These are phyloP conservation scores for Petrophora chlorosata DNA, from an alignment of 2,888 invertebrate species.

Conservation along the genomic window DNA sequence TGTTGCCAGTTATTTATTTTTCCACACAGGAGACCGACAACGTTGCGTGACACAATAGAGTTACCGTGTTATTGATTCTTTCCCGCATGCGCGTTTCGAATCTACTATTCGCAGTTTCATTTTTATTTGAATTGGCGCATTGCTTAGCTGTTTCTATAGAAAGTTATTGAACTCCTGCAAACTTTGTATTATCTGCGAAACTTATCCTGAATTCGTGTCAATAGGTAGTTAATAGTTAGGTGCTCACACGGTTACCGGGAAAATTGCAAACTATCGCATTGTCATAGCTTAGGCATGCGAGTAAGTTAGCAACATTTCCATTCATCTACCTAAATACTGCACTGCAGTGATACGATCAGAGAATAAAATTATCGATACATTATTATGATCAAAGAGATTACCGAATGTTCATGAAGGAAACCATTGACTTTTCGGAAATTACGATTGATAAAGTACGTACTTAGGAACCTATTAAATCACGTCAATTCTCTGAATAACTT, in stretches of 20 bases:
- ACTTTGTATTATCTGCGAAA: conserved; percentile 12
- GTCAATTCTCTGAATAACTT: conserved; percentile 18
- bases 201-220: conserved; percentile 9
- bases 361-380: conserved; percentile 14
- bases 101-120: conserved; percentile 25
- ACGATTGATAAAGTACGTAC: conserved; percentile 13
- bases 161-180: conserved; percentile 23
- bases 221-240: conserved; percentile 2
- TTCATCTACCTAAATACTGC: conserved; percentile 12
- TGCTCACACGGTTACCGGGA: conserved; percentile 1
- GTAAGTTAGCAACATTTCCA: background rate
- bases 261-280: conserved; percentile 4
- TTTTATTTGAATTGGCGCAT: conserved; percentile 27
- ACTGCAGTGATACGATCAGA: conserved; percentile 13
- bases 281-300: conserved; percentile 14
- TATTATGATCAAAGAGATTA: conserved; percentile 19
- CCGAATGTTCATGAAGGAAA: conserved; percentile 4
- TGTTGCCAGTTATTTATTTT: conserved; percentile 29
- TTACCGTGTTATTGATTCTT: conserved; percentile 34
- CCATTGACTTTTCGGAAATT: conserved; percentile 2
- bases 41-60: conserved; percentile 31
- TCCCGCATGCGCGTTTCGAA: conserved; percentile 34
- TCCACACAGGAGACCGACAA: conserved; percentile 25
- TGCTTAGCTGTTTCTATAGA: conserved; percentile 22
- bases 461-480: conserved; percentile 14